These are phyloP conservation scores for Panzeria rudis DNA, from an alignment of 2,888 invertebrate genomes.

Conservation along the genomic window DNA sequence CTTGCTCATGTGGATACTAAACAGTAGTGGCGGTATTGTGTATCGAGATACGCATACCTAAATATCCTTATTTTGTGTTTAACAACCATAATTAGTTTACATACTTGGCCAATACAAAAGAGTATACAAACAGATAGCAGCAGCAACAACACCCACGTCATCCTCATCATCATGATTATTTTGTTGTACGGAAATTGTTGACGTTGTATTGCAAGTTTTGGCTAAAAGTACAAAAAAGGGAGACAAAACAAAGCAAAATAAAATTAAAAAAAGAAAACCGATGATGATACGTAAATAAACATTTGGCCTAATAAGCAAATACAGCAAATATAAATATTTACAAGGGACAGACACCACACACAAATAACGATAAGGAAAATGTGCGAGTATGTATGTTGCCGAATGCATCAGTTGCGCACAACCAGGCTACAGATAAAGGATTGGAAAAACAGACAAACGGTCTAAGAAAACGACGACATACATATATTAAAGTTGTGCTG, in stretches of 20 bases:
- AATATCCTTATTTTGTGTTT: slow-evolving; percentile 58
- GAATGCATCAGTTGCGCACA: slow-evolving; percentile 25
- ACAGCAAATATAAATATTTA: slow-evolving; percentile 74
- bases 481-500: too few species aligned
- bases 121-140: slow-evolving; percentile 20
- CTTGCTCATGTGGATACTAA: slow-evolving; percentile 8
- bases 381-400: neutral
- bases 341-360: slow-evolving; percentile 63
- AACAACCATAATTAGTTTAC: slow-evolving; percentile 72
- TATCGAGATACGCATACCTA: neutral
- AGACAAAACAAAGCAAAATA: slow-evolving; percentile 40
- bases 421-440: neutral
- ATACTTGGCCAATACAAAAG: slow-evolving; percentile 64
- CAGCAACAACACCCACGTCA: slow-evolving; percentile 20
- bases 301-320: slow-evolving; percentile 76
- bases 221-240: slow-evolving; percentile 49
- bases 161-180: slow-evolving; percentile 31
- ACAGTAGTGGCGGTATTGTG: neutral
- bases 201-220: slow-evolving; percentile 50
- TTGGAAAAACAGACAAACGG: slow-evolving; percentile 31
- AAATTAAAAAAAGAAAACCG: slow-evolving; percentile 34
- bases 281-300: slow-evolving; percentile 73
- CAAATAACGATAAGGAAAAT: slow-evolving; percentile 26
- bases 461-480: neutral
- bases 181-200: slow-evolving; percentile 22